Base-by-base conservation (phyloP, 2,113 vertebrate species). In the Barnardius zonarius region DNA sequence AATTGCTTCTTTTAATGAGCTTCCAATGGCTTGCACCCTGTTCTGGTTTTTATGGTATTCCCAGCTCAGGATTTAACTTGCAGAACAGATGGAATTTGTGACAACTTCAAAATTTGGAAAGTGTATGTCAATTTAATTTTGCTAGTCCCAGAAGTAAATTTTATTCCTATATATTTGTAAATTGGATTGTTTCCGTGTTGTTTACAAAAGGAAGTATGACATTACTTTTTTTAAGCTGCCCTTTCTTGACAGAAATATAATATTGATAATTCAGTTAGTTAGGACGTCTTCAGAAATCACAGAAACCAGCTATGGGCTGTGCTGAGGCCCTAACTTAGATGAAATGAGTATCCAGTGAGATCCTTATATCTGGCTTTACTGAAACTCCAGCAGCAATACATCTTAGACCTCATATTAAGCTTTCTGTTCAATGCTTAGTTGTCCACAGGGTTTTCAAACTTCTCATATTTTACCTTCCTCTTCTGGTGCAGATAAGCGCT, bases 71-170 rank as follows among this genome's bases (percentile, higher is more conserved):
- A 88, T 95, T 96, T 88, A 94, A 74, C 86, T 95, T 96, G 35
- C 8, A 68, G 82, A 97, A 68, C 83, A 92, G 52, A 95, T 91
- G 51, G 31, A 86, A 28, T 91, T 88, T 74, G 33, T 20, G 19
- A 89, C 48, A 88, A 52, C 62, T 80, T n/a, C 64, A 97, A 13
- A 33, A 83, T 68, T 95, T 97, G 74, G 54, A 95, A 77, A 74
- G 90, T 82, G 44, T 79, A 92, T 93, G 93, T 89, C 84, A 91
- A 62, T 93, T 95, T 37, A 55, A 88, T 94, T 96, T 97, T 92
- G 9, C 64, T 82, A 5, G 8, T 81, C 92, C 43, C 61, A 73
- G 86, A 72, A 88, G 84, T 90, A 94, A 95, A 91, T 95, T 69
- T 93, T 95, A 81, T 88, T 59, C 51, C n/a, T 76, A 8, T 88